Conservation (phyloP, 2,113 vertebrate species). For the Delphinus delphis region DNA sequence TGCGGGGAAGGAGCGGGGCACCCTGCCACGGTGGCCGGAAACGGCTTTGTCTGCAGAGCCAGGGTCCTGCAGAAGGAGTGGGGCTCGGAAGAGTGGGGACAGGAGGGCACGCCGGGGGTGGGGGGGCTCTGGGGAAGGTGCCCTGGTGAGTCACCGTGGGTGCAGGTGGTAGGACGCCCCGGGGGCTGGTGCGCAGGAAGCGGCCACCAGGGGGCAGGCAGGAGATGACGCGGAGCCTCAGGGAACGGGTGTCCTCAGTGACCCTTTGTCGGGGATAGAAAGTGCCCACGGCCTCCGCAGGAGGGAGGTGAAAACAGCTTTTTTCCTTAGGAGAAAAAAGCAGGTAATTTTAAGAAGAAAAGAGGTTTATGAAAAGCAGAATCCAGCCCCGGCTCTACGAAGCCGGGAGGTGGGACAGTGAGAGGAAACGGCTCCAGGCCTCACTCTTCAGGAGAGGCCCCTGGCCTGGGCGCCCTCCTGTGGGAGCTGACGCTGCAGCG, state of each 20-base stretch:
- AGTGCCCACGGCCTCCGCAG: background rate
- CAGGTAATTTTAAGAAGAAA: background rate
- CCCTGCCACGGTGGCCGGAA: accelerated
- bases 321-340: background rate
- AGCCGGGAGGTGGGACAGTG: background rate
- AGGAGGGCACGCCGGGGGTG: accelerated
- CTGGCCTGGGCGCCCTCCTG: background rate
- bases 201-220: background rate
- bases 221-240: background rate
- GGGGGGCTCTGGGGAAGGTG: too few species aligned
- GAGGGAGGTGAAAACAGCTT: background rate
- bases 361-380: background rate
- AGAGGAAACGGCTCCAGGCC: background rate
- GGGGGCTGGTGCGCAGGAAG: accelerated
- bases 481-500: accelerated
- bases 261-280: background rate
- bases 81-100: background rate
- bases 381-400: background rate
- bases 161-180: background rate
- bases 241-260: background rate
- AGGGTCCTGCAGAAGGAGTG: background rate
- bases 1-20: accelerated
- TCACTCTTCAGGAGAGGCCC: background rate
- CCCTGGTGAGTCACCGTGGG: background rate
- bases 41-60: background rate